Conservation (phyloP, 2,888 invertebrate genomes). For the Phyto melanocephala region DNA sequence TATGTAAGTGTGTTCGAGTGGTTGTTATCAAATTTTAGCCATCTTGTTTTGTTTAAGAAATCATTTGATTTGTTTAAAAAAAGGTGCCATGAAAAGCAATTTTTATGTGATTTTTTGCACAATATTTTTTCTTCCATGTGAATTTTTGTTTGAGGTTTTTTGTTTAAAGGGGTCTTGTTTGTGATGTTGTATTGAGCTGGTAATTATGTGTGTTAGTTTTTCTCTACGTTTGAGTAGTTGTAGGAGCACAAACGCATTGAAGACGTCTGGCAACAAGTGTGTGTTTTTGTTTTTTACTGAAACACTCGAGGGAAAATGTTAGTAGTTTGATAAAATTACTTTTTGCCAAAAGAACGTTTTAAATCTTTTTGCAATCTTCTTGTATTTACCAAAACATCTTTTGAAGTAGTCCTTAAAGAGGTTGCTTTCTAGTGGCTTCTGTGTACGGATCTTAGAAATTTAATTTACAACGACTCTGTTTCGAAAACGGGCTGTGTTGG, state of each 20-base stretch:
- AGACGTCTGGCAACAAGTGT: slow-evolving; percentile 48
- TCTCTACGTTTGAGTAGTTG: not conserved
- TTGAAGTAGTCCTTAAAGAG: too few relatives aligned
- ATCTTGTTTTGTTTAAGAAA: slow-evolving; percentile 47
- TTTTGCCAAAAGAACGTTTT: too few relatives aligned
- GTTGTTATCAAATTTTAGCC: slow-evolving; percentile 57
- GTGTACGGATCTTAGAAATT: too few relatives aligned
- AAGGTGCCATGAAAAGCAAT: slow-evolving; percentile 75
- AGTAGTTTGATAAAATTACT: not conserved
- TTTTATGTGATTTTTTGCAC: slow-evolving; percentile 77
- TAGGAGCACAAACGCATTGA: slow-evolving; percentile 49
- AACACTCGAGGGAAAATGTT: slow-evolving; percentile 41
- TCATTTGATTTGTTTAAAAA: slow-evolving; percentile 59
- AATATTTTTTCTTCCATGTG: slow-evolving; percentile 63
- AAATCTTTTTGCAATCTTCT: too few relatives aligned
- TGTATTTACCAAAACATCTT: too few relatives aligned
- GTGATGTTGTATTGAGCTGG: slow-evolving; percentile 41
- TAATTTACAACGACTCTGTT: too few relatives aligned
- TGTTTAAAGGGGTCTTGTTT: slow-evolving; percentile 45
- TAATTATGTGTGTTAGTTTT: slow-evolving; percentile 58
- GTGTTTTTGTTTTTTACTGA: slow-evolving; percentile 14
- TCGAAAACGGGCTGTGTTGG: too few relatives aligned
- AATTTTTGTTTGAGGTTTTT: slow-evolving; percentile 46
- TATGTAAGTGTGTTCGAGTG: not conserved
- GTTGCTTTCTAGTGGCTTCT: too few relatives aligned